Evolutionary conservation across 2,888 invertebrate species (phyloP).

Genomic region (Diogma glabrata): DNA sequence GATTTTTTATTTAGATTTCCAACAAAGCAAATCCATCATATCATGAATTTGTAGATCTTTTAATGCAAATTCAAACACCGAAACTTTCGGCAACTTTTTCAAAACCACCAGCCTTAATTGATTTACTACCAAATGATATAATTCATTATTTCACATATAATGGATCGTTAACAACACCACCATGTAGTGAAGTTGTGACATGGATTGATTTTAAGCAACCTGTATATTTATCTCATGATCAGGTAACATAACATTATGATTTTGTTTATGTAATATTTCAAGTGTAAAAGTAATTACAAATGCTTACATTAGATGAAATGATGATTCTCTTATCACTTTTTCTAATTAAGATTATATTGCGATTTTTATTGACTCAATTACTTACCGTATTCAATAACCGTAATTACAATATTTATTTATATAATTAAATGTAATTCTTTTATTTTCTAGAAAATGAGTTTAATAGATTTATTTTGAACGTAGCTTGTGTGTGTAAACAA

Average conservation of each 20-base stretch:
- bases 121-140: slow-evolving; percentile 43
- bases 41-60: slow-evolving; percentile 44
- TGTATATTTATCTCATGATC: slow-evolving; percentile 51
- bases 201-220: slow-evolving; percentile 76
- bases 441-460: too few species aligned
- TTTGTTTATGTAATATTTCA: too few species aligned
- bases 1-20: slow-evolving; percentile 23
- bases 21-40: slow-evolving; percentile 38
- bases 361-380: too few species aligned
- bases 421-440: too few species aligned
- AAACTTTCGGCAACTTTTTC: slow-evolving; percentile 40
- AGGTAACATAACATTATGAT: slow-evolving; percentile 41
- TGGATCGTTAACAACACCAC: slow-evolving; percentile 80
- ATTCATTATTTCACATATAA: slow-evolving; percentile 68
- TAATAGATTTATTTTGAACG: too few species aligned
- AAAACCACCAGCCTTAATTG: slow-evolving; percentile 41
- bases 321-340: too few species aligned
- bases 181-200: slow-evolving; percentile 71
- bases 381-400: too few species aligned
- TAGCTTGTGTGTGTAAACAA: too few species aligned
- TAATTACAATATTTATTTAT: too few species aligned
- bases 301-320: too few species aligned
- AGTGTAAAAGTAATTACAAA: too few species aligned
- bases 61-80: slow-evolving; percentile 44
- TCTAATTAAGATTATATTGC: too few species aligned